Evolutionary conservation across 1,140 invertebrate species (phyloP).

Genomic region (Caenorhabditis elegans): DNA sequence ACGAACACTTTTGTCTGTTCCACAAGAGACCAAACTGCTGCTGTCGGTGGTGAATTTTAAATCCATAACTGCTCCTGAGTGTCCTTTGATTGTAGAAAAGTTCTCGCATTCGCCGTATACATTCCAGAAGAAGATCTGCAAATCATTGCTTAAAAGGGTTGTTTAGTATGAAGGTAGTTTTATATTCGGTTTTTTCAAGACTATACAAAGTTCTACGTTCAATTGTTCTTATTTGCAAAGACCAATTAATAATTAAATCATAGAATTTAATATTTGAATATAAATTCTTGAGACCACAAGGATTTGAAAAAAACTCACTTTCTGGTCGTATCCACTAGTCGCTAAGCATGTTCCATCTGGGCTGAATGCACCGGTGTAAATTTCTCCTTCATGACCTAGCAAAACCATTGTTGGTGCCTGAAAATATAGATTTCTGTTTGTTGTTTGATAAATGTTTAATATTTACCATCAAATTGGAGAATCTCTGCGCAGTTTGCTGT

Average conservation of each 20-base stretch:
- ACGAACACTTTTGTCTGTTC: slow-evolving; percentile 90
- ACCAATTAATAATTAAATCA: no score
- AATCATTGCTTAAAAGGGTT: no score
- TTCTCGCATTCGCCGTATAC: slow-evolving; percentile 98
- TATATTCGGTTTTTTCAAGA: not conserved
- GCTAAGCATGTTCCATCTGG: slow-evolving; percentile 90
- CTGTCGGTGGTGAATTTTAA: slow-evolving; percentile 87
- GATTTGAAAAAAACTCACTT: slow-evolving; percentile 80
- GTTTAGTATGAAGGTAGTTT: not conserved
- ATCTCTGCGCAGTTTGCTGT: not conserved
- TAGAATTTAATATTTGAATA: no score
- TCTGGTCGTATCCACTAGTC: slow-evolving; percentile 91
- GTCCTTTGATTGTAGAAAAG: slow-evolving; percentile 83
- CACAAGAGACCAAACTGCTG: slow-evolving; percentile 79
- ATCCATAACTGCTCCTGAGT: slow-evolving; percentile 94
- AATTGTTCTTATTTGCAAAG: no score
- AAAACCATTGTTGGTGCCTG: slow-evolving; percentile 92
- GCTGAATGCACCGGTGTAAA: slow-evolving; percentile 89
- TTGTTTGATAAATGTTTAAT: not conserved
- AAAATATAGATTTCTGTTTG: not conserved
- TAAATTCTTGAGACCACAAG: no score
- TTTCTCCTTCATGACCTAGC: slow-evolving; percentile 93
- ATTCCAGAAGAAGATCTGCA: slow-evolving; percentile 79
- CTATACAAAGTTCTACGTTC: not conserved
- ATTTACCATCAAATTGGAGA: not conserved